Percentiles rank a stretch among this genome's conserved stretches.
Conservation (phyloP, 2,888 invertebrate genomes). For the Tethea ocularis region DNA sequence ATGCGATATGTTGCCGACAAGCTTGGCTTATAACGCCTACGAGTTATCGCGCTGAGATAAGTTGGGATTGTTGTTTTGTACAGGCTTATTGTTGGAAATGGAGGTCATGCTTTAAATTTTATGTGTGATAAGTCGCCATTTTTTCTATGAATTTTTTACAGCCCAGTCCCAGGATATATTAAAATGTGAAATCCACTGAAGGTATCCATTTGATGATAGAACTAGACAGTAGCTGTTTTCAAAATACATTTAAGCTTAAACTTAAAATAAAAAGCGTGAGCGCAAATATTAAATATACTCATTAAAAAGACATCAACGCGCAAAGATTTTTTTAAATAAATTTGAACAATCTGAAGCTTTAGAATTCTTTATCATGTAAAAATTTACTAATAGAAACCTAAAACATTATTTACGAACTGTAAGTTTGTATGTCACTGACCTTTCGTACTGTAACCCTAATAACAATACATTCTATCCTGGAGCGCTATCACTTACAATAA, state of each 20-base stretch:
- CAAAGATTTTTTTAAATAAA: neutral
- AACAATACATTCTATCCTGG: constrained; percentile 41
- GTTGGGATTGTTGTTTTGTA: neutral
- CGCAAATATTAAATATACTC: neutral
- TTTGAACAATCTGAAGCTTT: no score
- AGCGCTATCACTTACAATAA: constrained; percentile 24
- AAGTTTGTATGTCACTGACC: constrained; percentile 40
- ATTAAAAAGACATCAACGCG: neutral
- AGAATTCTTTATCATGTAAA: neutral
- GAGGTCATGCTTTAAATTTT: neutral
- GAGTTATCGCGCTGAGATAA: constrained; percentile 31
- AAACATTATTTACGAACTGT: constrained; percentile 19
- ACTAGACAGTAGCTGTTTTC: no score
- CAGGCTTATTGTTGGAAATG: neutral
- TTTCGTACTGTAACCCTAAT: constrained; percentile 46
- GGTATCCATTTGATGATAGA: no score
- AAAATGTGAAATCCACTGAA: no score
- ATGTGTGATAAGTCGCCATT: neutral
- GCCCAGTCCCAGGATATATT: no score
- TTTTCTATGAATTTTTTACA: no score
- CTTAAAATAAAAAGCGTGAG: no score
- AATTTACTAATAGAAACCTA: neutral
- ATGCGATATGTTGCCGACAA: constrained; percentile 54
- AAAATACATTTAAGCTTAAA: no score
- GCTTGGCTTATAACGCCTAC: constrained; percentile 55